A percentile compares a stretch with the other conserved stretches of the same genome.
phyloP scores from a whole-genome alignment of 2,113 vertebrate species.

The Motacilla alba region DNA sequence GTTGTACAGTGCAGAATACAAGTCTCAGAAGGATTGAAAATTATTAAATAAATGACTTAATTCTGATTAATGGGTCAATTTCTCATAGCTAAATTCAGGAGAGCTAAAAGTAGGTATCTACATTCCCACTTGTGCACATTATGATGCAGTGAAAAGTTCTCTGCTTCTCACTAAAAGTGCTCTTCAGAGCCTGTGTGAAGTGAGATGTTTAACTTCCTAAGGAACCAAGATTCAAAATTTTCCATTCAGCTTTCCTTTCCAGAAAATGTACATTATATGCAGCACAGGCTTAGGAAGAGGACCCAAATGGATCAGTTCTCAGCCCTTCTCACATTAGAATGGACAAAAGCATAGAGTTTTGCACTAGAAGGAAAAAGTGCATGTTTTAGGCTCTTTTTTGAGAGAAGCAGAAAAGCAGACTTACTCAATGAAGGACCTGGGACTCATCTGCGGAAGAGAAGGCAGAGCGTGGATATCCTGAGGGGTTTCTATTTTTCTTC shows the following conservation, averaged over 20 bases:
- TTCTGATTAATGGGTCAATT: background rate
- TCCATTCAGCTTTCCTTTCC: background rate
- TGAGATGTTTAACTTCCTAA: background rate
- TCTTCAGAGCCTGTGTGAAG: background rate
- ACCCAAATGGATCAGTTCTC: background rate
- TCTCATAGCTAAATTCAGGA: background rate
- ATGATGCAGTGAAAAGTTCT: background rate
- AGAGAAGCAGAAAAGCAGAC: background rate
- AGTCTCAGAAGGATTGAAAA: background rate
- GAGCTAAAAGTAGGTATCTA: background rate
- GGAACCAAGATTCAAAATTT: background rate
- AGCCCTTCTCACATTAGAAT: background rate
- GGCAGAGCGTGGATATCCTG: background rate
- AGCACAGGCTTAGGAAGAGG: background rate
- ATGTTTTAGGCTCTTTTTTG: background rate
- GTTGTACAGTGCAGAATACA: background rate
- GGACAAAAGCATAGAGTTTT: background rate
- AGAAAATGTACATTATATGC: background rate
- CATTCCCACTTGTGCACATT: background rate
- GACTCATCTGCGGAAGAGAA: background rate
- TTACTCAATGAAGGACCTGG: background rate
- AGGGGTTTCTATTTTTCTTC: constrained; percentile 4
- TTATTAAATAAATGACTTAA: background rate
- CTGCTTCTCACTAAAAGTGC: background rate
- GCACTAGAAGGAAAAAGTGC: background rate